phyloP scores from a whole-genome alignment of 2,113 vertebrate species.

The Chaetops frenatus region DNA sequence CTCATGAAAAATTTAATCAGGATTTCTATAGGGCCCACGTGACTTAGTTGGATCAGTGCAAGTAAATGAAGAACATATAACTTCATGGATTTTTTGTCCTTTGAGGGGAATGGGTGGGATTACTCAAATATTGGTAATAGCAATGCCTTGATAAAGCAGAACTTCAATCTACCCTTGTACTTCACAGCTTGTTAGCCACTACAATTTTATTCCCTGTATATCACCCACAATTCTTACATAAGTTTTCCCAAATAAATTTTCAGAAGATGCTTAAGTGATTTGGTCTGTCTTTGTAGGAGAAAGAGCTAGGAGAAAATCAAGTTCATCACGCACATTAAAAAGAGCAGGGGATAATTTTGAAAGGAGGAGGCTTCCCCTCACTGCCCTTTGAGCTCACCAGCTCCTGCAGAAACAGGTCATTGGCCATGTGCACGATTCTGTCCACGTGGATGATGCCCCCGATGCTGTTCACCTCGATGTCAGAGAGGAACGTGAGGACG shows the following conservation, averaged over 20 bases:
- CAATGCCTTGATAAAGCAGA: neutral
- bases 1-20: neutral
- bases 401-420: conserved; percentile 88
- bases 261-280: neutral
- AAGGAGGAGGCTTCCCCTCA: neutral
- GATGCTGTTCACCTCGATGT: conserved; percentile 85
- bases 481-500: conserved; percentile 86
- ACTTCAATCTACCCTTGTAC: neutral
- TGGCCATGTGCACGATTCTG: conserved; percentile 87
- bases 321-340: neutral
- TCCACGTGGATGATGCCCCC: conserved; percentile 87
- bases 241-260: neutral
- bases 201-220: neutral
- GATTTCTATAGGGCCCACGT: neutral
- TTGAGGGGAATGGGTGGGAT: neutral
- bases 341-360: neutral
- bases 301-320: neutral
- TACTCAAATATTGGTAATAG: neutral
- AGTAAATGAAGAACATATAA: neutral
- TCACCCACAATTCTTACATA: neutral
- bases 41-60: neutral
- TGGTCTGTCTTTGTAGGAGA: neutral
- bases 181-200: neutral
- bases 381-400: conserved; percentile 75
- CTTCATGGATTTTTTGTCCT: neutral